phyloP scores from a whole-genome alignment of 2,888 invertebrate genomes.

The Phalera bucephala region DNA sequence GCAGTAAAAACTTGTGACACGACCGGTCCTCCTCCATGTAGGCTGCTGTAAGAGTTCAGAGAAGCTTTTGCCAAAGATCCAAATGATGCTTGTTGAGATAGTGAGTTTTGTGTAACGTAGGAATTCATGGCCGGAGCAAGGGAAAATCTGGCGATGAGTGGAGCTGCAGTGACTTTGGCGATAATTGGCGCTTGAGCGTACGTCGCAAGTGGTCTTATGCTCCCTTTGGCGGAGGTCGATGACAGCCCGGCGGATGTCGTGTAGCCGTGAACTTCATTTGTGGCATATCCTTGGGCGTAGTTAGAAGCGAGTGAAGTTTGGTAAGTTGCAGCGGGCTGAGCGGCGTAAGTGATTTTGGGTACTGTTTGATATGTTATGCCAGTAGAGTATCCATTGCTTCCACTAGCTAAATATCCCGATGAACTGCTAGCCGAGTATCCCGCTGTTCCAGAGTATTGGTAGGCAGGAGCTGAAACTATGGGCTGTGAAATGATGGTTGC shows the following conservation, averaged over 20 bases:
- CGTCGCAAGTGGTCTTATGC: conserved; percentile 65
- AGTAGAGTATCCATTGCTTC: conserved; percentile 29
- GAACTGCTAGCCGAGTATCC: conserved; percentile 35
- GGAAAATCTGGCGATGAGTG: conserved; percentile 66
- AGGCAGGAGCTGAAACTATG: conserved; percentile 26
- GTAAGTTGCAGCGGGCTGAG: conserved; percentile 48
- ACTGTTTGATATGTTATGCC: conserved; percentile 51
- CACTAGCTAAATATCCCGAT: conserved; percentile 33
- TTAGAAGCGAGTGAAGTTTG: conserved; percentile 42
- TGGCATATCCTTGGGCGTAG: conserved; percentile 36
- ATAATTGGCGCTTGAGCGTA: conserved; percentile 80
- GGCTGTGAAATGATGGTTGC: conserved; percentile 28
- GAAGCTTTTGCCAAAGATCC: conserved; percentile 71
- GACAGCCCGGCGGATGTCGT: conserved; percentile 79
- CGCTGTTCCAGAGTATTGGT: conserved; percentile 25
- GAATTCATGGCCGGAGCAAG: conserved; percentile 57
- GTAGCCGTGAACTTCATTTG: conserved; percentile 79
- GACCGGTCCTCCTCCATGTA: conserved; percentile 65
- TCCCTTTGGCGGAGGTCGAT: conserved; percentile 48
- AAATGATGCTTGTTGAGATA: conserved; percentile 53
- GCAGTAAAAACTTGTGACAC: conserved; percentile 74
- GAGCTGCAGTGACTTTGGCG: conserved; percentile 73
- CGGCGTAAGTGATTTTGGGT: conserved; percentile 57
- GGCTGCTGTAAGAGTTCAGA: conserved; percentile 56
- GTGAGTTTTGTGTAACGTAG: conserved; percentile 58